Conservation (phyloP, 2,888 invertebrate genomes). For the Tortrix viridana region DNA sequence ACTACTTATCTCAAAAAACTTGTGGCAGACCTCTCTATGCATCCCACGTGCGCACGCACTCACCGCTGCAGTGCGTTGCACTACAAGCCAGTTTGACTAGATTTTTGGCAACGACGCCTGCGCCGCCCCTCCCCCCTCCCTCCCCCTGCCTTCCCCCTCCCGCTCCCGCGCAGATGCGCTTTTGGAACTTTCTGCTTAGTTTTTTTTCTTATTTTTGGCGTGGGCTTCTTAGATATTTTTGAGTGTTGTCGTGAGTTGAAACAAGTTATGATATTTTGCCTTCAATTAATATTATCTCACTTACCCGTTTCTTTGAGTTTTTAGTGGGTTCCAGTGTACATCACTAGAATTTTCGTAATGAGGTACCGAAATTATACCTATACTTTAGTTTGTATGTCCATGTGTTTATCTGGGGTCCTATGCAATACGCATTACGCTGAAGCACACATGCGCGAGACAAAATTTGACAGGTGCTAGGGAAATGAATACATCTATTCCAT, state of each 20-base stretch:
- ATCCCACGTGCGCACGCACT: conserved; percentile 55
- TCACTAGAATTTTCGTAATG: no score
- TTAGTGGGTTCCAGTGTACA: no score
- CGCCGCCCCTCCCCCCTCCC: conserved; percentile 45
- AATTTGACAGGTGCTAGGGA: no score
- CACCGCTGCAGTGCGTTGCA: conserved; percentile 79
- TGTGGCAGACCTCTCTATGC: conserved; percentile 48
- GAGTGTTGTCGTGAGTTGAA: conserved; percentile 9
- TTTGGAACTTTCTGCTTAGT: conserved; percentile 68
- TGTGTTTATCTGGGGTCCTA: no score
- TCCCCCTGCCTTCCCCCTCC: conserved; percentile 46
- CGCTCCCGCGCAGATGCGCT: conserved; percentile 52
- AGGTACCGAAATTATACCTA: no score
- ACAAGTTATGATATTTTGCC: neutral
- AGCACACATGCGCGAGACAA: no score
- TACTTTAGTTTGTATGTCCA: no score
- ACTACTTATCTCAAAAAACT: no score
- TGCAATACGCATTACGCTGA: no score
- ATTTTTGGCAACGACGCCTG: conserved; percentile 75
- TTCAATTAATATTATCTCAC: no score
- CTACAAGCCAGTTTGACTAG: conserved; percentile 83
- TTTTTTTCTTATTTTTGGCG: conserved; percentile 48
- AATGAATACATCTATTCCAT: no score
- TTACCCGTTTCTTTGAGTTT: no score
- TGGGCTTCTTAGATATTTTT: conserved; percentile 27